phyloP scores from a whole-genome alignment of 1,140 invertebrate genomes.

The Neuroterus valhalla region DNA sequence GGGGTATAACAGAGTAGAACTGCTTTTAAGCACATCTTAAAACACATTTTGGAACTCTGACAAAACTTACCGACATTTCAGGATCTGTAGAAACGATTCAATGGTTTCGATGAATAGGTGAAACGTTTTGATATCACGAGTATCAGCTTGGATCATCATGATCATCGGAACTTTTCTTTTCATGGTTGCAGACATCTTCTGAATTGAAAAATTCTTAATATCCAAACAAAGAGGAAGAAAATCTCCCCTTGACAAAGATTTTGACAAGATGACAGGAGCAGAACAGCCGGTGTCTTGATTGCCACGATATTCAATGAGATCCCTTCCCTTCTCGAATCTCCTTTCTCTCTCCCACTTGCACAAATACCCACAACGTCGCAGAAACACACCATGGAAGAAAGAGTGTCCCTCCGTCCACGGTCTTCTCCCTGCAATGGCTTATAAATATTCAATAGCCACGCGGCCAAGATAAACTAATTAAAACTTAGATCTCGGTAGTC shows the following conservation, averaged over 20 bases:
- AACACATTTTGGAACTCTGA: too few relatives aligned
- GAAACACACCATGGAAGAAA: constrained; percentile 37
- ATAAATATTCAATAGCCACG: constrained; percentile 77
- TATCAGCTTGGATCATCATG: too few relatives aligned
- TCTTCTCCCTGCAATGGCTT: constrained; percentile 60
- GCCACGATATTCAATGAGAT: constrained; percentile 48
- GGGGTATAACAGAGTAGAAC: too few relatives aligned
- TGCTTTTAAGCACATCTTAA: too few relatives aligned
- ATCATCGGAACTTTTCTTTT: too few relatives aligned
- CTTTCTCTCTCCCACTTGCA: constrained; percentile 40
- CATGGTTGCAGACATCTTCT: not conserved
- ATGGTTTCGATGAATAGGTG: too few relatives aligned
- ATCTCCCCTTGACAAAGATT: not conserved
- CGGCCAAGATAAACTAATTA: constrained; percentile 77
- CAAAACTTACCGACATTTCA: too few relatives aligned
- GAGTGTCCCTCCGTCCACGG: constrained; percentile 38
- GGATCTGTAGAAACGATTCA: too few relatives aligned
- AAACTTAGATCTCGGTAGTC: constrained; percentile 77
- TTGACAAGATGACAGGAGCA: constrained; percentile 37
- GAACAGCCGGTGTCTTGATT: constrained; percentile 38
- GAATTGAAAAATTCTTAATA: not conserved
- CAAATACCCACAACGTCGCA: constrained; percentile 15
- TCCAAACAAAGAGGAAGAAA: not conserved
- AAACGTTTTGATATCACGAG: too few relatives aligned
- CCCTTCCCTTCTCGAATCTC: constrained; percentile 45